phyloP scores from a whole-genome alignment of 2,113 vertebrate species.

The Varanus komodoensis region DNA sequence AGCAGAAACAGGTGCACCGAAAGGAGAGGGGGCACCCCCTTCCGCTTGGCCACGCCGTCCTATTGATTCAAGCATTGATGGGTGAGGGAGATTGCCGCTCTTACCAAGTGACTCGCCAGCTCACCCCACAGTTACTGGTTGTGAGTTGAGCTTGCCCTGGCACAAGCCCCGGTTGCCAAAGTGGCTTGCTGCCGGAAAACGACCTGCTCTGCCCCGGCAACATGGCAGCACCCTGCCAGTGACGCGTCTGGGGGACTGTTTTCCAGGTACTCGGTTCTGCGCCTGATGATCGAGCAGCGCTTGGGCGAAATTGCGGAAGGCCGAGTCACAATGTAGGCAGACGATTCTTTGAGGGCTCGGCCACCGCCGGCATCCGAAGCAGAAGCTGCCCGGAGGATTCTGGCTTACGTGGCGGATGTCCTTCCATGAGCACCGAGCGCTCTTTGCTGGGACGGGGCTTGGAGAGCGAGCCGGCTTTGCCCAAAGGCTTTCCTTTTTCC shows the following conservation, averaged over 20 bases:
- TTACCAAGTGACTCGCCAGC: no score
- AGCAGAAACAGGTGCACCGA: no score
- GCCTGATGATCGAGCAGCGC: constrained; percentile 88
- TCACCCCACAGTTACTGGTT: no score
- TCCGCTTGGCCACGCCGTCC: no score
- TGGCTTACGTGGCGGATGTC: accelerated
- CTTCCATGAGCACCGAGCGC: accelerated
- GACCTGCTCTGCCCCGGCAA: no score
- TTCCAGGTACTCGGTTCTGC: constrained; percentile 83
- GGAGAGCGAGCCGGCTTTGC: neutral
- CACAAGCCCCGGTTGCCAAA: no score
- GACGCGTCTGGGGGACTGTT: neutral
- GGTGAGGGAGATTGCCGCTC: no score
- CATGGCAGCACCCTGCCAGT: no score
- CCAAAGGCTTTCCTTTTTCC: neutral
- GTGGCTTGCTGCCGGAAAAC: no score
- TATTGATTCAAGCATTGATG: no score
- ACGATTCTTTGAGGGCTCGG: accelerated
- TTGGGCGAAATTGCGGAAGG: constrained; percentile 86
- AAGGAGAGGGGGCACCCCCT: no score
- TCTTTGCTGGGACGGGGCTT: accelerated
- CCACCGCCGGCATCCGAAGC: neutral
- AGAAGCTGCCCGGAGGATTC: neutral
- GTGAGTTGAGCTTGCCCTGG: no score
- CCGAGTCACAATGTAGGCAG: constrained; percentile 67